Base-by-base conservation (phyloP, 2,888 invertebrate genomes). In the Anodontia alba region DNA sequence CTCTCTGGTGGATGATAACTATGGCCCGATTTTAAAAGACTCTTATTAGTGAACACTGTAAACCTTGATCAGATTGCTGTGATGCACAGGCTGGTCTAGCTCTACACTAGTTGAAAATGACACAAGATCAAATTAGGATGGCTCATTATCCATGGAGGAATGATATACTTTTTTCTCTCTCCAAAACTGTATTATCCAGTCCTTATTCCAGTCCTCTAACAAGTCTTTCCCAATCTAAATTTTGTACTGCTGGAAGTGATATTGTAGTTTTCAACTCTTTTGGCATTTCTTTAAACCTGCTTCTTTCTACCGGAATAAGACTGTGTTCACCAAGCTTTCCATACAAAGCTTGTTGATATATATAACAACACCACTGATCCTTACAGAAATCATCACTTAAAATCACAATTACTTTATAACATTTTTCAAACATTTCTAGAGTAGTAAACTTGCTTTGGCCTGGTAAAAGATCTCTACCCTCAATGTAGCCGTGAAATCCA, bases 371-470 rank as follows among this genome's bases (percentile, higher is more conserved):
- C 62, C 62, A 62, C 1, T 20, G 10, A 20, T 62, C 62, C 3
- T 62, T 1, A 62, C 33, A 33, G 62, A 62, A 62, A 31, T 62
- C 12, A 33, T 62, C 62, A n/a, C 29, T 62, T 20, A 62, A 31
- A 3, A 62, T 62, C 12, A 62, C 62, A 33, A 62, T 62, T 17
- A 62, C 62, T 62, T 62, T 62, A 62, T 62, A 62, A 33, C 33
- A 62, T 17, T 62, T 33, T 33, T 62, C 20, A 33, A 62, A 33
- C 8, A 20, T 20, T 7, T 62, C 17, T 29, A 62, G 17, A 10
- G 29, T 15, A 12, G 5, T 62, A 20, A 62, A 62, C 33, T 17
- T 62, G 62, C 62, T 62, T 33, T 62, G 62, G 10, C 69, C 69
- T 31, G 69, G 69, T n/a, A 46, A 10, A 0, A 31, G 15, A 29